Evolutionary conservation across 2,113 vertebrate genomes (phyloP).

Genomic region (Coptodon rendalli): DNA sequence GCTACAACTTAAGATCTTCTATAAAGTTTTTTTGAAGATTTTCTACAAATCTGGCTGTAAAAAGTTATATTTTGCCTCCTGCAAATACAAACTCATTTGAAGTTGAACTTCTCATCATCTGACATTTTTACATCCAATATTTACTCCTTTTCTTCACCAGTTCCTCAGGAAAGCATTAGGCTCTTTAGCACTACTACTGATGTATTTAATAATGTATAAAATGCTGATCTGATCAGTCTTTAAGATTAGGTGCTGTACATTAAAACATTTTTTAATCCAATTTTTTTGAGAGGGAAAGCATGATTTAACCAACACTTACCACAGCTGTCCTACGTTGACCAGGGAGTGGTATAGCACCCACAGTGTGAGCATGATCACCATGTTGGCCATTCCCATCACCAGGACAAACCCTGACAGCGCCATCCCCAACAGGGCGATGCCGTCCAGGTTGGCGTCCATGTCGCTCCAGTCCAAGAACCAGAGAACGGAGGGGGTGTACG

Average conservation of each 20-base stretch:
- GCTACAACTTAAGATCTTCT: neutral
- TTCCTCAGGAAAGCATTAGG: neutral
- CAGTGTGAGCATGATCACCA: conserved; percentile 84
- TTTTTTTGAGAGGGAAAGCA: neutral
- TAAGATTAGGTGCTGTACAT: neutral
- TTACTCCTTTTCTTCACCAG: neutral
- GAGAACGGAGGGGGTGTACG: conserved; percentile 79
- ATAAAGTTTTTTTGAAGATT: neutral
- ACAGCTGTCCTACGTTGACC: conserved; percentile 90
- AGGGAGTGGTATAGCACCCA: conserved; percentile 91
- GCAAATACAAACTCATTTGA: neutral
- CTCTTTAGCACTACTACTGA: neutral
- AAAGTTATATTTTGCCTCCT: neutral
- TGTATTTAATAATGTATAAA: neutral
- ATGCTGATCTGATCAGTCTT: neutral
- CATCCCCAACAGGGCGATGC: conserved; percentile 78
- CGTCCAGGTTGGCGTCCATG: conserved; percentile 83
- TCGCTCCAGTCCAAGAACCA: conserved; percentile 88
- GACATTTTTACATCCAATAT: neutral
- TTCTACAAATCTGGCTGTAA: neutral
- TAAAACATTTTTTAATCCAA: neutral
- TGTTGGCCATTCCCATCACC: conserved; percentile 83
- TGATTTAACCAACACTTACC: conserved; percentile 73
- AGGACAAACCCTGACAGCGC: conserved; percentile 75
- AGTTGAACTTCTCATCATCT: neutral